These are phyloP conservation scores for Erynnis tages DNA, from an alignment of 2,888 invertebrate genomes.

Conservation along the genomic window DNA sequence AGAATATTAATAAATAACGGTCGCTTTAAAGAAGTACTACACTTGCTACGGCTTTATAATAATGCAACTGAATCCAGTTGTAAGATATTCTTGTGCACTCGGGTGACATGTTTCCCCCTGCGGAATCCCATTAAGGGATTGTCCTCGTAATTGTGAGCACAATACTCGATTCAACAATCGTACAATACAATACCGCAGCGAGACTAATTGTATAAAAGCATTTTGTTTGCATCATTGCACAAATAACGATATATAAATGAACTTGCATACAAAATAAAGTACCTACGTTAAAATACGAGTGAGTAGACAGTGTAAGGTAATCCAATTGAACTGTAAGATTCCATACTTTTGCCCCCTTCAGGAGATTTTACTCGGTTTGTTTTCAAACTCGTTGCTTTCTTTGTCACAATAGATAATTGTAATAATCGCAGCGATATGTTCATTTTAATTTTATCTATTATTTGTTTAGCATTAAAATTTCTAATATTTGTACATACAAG, in stretches of 20 bases:
- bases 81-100: constrained; percentile 14
- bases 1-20: no score
- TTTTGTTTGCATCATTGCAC: constrained; percentile 14
- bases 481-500: no score
- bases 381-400: no score
- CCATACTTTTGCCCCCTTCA: no score
- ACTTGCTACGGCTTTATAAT: no score
- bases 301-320: background rate
- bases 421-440: no score
- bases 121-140: constrained; percentile 20
- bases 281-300: background rate
- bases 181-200: background rate
- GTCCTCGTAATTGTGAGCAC: constrained; percentile 16
- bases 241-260: background rate
- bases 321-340: no score
- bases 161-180: constrained; percentile 7
- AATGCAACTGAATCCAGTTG: background rate
- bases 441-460: no score
- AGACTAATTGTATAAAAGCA: constrained; percentile 3
- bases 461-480: no score
- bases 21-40: no score
- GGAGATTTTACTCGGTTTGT: no score
- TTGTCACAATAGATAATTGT: no score
- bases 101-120: constrained; percentile 4
- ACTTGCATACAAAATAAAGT: background rate